Conservation (phyloP, 1,140 invertebrate genomes). For the Mamestra configurata region DNA sequence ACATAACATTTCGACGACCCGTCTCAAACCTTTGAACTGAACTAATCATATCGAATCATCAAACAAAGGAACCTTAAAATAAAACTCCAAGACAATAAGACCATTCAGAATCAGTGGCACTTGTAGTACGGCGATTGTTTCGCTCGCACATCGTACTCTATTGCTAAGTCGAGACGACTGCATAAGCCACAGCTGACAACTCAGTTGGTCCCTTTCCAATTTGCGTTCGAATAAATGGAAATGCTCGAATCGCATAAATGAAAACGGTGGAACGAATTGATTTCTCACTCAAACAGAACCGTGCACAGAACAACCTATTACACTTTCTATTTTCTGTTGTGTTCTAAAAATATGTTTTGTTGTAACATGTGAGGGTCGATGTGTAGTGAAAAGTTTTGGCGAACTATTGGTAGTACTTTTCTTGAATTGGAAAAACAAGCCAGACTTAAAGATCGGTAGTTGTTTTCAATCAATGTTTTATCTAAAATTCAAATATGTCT, state of each 20-base stretch:
- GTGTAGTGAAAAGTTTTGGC: not conserved
- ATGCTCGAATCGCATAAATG: constrained; percentile 80
- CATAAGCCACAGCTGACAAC: constrained; percentile 77
- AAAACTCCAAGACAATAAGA: constrained; percentile 27
- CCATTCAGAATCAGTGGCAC: constrained; percentile 38
- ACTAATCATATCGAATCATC: not conserved
- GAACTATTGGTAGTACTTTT: not conserved
- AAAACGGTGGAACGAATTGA: constrained; percentile 83
- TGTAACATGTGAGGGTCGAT: constrained; percentile 42
- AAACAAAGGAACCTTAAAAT: constrained; percentile 10
- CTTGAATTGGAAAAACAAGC: not conserved
- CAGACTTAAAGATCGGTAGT: no score
- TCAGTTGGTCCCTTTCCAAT: constrained; percentile 80
- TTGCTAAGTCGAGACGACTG: constrained; percentile 67
- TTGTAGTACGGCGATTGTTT: constrained; percentile 44
- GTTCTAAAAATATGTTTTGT: constrained; percentile 58
- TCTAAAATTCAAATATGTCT: no score
- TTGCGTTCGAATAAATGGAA: constrained; percentile 81
- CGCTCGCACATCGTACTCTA: constrained; percentile 46
- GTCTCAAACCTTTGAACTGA: not conserved
- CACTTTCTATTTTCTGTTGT: constrained; percentile 56
- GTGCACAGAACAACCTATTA: constrained; percentile 60
- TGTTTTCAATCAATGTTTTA: not conserved
- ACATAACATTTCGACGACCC: no score
- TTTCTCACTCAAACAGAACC: constrained; percentile 83